Evolutionary conservation across 2,797 vertebrate genomes (phyloP).

Genomic region (Delichon dasypus): DNA sequence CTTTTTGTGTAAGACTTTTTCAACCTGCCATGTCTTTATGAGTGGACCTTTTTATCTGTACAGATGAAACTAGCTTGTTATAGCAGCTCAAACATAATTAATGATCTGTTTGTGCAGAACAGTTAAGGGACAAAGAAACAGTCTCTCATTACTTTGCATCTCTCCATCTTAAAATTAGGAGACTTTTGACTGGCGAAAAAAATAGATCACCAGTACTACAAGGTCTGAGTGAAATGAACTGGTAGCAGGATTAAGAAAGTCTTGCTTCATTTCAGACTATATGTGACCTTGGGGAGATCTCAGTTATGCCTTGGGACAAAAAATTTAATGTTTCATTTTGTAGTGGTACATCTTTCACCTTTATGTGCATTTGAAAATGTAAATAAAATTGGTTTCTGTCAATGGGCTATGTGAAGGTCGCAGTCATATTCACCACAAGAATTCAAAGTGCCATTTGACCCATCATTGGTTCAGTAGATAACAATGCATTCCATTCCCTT

Average conservation of each 20-base stretch:
- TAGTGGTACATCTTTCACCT: constrained; percentile 71
- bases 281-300: constrained; percentile 72
- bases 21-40: not conserved
- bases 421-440: constrained; percentile 58
- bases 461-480: constrained; percentile 73
- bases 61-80: not conserved
- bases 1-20: not conserved
- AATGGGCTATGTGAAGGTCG: constrained; percentile 74
- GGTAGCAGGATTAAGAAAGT: not conserved
- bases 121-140: not conserved
- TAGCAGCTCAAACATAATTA: constrained; percentile 18
- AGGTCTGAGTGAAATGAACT: not conserved
- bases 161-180: not conserved
- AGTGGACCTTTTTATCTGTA: not conserved
- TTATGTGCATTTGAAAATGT: constrained; percentile 78
- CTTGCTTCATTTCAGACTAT: constrained; percentile 60
- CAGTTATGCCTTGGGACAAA: constrained; percentile 62
- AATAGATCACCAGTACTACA: not conserved
- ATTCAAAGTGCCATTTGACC: constrained; percentile 76
- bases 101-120: not conserved
- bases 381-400: constrained; percentile 79
- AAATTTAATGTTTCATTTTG: constrained; percentile 69
- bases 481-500: constrained; percentile 70
- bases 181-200: constrained; percentile 14
- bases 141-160: not conserved